Base-by-base conservation (phyloP, 2,888 invertebrate genomes). In the Caenorhabditis imperialis region DNA sequence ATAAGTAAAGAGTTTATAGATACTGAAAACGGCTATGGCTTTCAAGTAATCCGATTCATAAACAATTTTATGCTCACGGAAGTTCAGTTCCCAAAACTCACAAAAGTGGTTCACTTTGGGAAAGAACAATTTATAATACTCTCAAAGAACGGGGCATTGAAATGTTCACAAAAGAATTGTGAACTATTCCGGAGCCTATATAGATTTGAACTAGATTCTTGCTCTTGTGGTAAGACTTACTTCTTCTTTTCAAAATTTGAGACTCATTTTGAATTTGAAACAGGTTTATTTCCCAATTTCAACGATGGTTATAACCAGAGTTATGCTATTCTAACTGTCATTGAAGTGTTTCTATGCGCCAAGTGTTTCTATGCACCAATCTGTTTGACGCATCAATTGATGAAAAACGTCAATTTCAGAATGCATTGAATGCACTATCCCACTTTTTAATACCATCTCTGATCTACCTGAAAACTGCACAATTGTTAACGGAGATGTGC, bases 151-250 rank as follows among this genome's bases (percentile, higher is more conserved):
- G n/a, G 10, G 14, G 16, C n/a, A 8, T n/a, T 50, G 6, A 38
- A 38, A 50, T 50, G 23, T n/a, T 10, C 30, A 30, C n/a, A 16
- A n/a, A 12, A 50, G 3, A 12, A 18, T 27, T 50, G 50, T 25
- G n/a, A 50, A 8, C 14, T 30, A 16, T 2, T 50, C n/a, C 38
- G 14, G 7, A 50, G n/a, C 10, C 33, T 16, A n/a, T 14, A 18
- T 30, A 5, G 50, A 50, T 30, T 50, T 50, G 27, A 50, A 33
- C 8, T 27, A 30, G n/a, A 30, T 30, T 16, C n/a, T 50, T 30
- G 50, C n/a, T 12, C n/a, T n/a, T 50, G 50, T 50, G 33, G 50
- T 50, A 6, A 33, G 50, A 16, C 16, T 30, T 50, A 16, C 3
- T 12, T 10, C 3, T 6, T 3, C 8, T 20, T 3, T n/a, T 12